phyloP scores from a whole-genome alignment of 2,797 vertebrate genomes.

The Vipera ursinii region DNA sequence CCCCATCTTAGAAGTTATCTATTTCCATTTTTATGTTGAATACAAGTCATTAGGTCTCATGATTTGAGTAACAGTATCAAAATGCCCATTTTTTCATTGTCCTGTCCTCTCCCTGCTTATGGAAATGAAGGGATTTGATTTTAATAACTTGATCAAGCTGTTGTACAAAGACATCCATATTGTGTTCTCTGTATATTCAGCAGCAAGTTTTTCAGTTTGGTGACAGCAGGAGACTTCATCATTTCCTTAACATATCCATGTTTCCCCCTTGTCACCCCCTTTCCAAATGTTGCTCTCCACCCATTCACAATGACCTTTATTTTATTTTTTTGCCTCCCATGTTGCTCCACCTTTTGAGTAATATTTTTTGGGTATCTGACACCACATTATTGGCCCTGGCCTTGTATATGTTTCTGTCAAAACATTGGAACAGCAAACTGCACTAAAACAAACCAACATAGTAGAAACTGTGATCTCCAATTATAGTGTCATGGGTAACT shows the following conservation, averaged over 20 bases:
- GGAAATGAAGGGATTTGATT: background rate
- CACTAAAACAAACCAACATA: background rate
- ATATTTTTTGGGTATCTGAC: background rate
- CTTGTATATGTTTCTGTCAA: background rate
- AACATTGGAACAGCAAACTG: background rate
- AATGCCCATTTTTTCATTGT: background rate
- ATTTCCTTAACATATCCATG: background rate
- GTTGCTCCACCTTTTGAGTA: background rate
- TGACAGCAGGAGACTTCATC: background rate
- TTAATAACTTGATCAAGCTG: background rate
- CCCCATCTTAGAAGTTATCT: background rate
- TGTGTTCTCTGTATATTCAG: background rate
- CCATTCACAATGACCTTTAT: background rate
- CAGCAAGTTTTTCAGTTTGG: background rate
- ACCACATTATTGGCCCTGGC: background rate
- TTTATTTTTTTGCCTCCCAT: background rate
- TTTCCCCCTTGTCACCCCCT: background rate
- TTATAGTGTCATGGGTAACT: background rate
- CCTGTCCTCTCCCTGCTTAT: background rate
- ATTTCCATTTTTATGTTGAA: background rate
- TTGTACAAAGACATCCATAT: background rate
- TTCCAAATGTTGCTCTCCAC: background rate
- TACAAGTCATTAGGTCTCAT: background rate
- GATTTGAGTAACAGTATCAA: background rate
- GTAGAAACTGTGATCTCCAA: background rate